Conservation (phyloP, 2,113 vertebrate species). For the Centropus unirufus region DNA sequence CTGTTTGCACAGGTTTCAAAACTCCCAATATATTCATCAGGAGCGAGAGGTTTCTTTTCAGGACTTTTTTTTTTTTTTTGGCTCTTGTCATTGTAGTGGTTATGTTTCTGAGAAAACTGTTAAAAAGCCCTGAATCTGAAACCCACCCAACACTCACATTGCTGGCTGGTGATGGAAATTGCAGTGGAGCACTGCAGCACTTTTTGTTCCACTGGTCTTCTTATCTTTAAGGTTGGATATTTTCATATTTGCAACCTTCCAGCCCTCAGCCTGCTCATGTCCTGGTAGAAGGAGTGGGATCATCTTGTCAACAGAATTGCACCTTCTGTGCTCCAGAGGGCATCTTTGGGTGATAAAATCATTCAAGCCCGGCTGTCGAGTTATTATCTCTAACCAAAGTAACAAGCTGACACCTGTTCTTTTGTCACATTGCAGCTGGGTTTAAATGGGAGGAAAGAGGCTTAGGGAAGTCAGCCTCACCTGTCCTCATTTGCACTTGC, state of each 20-base stretch:
- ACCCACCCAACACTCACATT: not conserved
- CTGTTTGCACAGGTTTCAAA: not conserved
- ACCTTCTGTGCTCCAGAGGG: not conserved
- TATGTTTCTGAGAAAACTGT: not conserved
- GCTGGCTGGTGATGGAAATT: not conserved
- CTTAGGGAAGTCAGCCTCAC: not conserved
- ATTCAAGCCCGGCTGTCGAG: not conserved
- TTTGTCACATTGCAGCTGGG: not conserved
- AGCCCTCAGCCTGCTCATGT: not conserved
- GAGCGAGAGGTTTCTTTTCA: not conserved
- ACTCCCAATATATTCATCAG: not conserved
- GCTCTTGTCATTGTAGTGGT: not conserved
- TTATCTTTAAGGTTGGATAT: not conserved
- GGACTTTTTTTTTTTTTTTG: not conserved
- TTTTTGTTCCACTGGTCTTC: not conserved
- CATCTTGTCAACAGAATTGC: not conserved
- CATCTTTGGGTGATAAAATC: not conserved
- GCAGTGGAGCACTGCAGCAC: not conserved
- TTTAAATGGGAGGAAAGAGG: not conserved
- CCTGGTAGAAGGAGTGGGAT: not conserved
- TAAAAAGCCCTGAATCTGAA: not conserved
- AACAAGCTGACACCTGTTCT: not conserved
- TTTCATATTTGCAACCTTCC: not conserved
- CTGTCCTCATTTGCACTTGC: not conserved
- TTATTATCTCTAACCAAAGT: not conserved